Percentiles rank a stretch among this genome's conserved stretches.
Evolutionary conservation across 2,113 vertebrate species (phyloP).

Genomic region (Arizona elegans): DNA sequence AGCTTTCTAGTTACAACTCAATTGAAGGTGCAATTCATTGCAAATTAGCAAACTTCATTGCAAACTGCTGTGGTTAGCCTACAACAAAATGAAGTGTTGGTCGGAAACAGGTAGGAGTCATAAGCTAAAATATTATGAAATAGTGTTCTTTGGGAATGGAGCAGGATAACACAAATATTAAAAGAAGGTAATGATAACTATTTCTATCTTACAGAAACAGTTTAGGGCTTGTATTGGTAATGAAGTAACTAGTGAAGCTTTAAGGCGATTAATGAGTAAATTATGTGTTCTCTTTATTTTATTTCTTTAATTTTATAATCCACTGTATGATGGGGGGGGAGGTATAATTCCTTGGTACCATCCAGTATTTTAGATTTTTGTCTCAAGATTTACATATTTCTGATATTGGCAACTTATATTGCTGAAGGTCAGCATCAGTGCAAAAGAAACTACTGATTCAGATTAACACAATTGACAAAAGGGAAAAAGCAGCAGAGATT

Average conservation of each 20-base stretch:
- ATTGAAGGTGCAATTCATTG: background rate
- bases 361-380: background rate
- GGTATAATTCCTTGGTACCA: background rate
- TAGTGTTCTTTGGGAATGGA: background rate
- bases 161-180: background rate
- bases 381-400: background rate
- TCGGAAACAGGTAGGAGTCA: background rate
- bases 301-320: background rate
- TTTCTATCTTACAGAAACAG: no score
- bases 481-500: background rate
- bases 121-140: background rate
- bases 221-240: background rate
- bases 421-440: background rate
- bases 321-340: background rate
- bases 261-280: background rate
- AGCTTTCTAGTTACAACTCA: background rate
- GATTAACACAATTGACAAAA: background rate
- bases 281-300: background rate
- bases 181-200: background rate
- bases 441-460: background rate
- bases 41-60: background rate
- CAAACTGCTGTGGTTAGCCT: background rate
- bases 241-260: background rate
- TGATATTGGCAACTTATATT: background rate
- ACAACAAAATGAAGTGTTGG: background rate